Evolutionary conservation across 1,140 invertebrate genomes (phyloP).

Genomic region (Coenobita brevimanus): DNA sequence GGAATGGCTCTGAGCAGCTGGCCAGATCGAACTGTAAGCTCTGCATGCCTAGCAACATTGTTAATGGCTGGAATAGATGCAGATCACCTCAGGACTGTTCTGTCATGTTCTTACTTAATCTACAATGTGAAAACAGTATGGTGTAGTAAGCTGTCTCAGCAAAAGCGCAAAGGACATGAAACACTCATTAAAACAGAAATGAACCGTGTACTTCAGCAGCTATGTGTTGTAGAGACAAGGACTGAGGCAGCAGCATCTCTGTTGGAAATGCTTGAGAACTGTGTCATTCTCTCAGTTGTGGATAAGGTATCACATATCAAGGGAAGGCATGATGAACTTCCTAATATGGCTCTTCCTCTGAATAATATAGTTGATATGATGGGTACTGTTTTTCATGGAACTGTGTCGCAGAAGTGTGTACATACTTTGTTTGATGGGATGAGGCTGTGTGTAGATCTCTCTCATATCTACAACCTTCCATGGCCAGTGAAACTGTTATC

Average conservation of each 20-base stretch:
- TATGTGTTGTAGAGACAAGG: slow-evolving; percentile 17
- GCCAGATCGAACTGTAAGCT: slow-evolving; percentile 37
- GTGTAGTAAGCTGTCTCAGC: slow-evolving; percentile 19
- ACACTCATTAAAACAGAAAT: slow-evolving; percentile 23
- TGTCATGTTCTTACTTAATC: slow-evolving; percentile 17
- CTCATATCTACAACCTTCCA: slow-evolving; percentile 29
- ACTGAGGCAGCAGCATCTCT: slow-evolving; percentile 25
- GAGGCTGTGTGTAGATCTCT: slow-evolving; percentile 44
- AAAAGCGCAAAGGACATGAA: slow-evolving; percentile 44
- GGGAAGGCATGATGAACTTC: neutral
- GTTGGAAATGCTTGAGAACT: slow-evolving; percentile 44
- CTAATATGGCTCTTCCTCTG: neutral
- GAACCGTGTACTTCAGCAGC: slow-evolving; percentile 33
- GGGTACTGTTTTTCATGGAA: neutral
- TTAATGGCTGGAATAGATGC: slow-evolving; percentile 31
- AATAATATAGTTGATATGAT: slow-evolving; percentile 21
- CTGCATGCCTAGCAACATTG: slow-evolving; percentile 33
- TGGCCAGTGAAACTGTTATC: slow-evolving; percentile 40
- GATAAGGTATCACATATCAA: neutral
- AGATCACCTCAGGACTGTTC: slow-evolving; percentile 31
- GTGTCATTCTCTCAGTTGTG: slow-evolving; percentile 29
- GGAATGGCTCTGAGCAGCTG: slow-evolving; percentile 40
- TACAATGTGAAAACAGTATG: neutral
- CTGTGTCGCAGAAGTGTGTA: slow-evolving; percentile 21
- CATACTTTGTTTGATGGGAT: slow-evolving; percentile 31